Evolutionary conservation across 2,888 invertebrate genomes (phyloP).

Genomic region (Sepiola atlantica): DNA sequence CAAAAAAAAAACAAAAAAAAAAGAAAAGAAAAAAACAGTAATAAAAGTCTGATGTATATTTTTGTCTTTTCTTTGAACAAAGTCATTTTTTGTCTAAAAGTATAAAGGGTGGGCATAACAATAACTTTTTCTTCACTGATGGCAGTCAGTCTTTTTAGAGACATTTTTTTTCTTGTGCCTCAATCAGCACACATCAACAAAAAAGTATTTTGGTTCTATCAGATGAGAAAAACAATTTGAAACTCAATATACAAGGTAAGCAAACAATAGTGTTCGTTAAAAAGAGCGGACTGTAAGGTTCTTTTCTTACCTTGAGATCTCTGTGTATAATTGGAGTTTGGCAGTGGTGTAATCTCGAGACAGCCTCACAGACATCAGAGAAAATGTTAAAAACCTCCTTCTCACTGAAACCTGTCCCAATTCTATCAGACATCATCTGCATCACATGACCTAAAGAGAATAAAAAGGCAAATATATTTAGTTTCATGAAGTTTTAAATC

Average conservation of each 20-base stretch:
- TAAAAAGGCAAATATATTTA: not conserved
- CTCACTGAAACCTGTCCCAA: conserved; percentile 72
- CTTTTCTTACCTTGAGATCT: conserved; percentile 85
- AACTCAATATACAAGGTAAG: conserved; percentile 5
- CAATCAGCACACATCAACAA: not conserved
- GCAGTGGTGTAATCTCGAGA: conserved; percentile 91
- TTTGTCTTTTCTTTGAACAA: not conserved
- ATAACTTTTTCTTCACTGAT: not conserved
- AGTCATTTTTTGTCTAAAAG: not conserved
- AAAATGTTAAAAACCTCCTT: conserved; percentile 87
- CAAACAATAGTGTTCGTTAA: not conserved
- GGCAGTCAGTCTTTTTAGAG: not conserved
- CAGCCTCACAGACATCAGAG: conserved; percentile 93
- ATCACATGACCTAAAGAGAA: conserved; percentile 81
- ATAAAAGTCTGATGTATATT: not conserved
- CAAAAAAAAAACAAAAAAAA: too few species aligned
- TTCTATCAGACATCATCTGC: conserved; percentile 87
- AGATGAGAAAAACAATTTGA: not conserved
- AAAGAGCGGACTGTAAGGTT: not conserved
- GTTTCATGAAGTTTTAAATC: not conserved
- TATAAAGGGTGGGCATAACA: not conserved
- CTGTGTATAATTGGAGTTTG: conserved; percentile 94
- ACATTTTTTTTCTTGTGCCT: not conserved
- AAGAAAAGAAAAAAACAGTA: not conserved
- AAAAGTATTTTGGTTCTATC: not conserved